phyloP scores from a whole-genome alignment of 2,113 vertebrate genomes.

The Lepus timidus region DNA sequence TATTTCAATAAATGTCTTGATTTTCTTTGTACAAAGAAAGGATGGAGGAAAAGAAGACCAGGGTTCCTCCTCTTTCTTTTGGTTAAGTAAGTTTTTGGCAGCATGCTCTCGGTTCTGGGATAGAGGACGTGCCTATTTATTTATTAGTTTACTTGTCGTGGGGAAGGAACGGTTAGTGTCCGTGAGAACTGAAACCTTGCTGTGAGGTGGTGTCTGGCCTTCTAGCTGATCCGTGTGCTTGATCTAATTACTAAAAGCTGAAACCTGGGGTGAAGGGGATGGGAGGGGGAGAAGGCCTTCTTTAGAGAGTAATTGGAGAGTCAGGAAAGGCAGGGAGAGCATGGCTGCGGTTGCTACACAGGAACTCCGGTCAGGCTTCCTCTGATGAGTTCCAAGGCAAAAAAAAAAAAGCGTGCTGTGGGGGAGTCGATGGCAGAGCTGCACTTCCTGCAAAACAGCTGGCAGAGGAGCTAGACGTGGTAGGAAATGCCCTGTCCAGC shows the following conservation, averaged over 20 bases:
- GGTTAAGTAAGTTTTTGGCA: constrained; percentile 75
- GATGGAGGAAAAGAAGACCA: background rate
- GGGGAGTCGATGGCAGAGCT: background rate
- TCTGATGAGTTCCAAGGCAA: background rate
- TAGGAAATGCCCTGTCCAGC: constrained; percentile 41
- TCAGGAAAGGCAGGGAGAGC: constrained; percentile 14
- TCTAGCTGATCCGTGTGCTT: constrained; percentile 52
- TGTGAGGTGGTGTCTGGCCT: constrained; percentile 65
- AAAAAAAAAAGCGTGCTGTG: background rate
- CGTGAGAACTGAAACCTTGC: constrained; percentile 48
- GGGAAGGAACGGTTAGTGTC: constrained; percentile 66
- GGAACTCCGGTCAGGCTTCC: constrained; percentile 8
- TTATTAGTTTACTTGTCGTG: constrained; percentile 9
- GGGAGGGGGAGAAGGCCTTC: constrained; percentile 8
- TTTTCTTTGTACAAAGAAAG: constrained; percentile 68
- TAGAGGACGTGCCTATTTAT: background rate
- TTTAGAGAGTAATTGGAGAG: constrained; percentile 62
- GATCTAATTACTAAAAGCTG: constrained; percentile 34
- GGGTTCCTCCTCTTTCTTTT: constrained; percentile 74
- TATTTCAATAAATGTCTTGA: constrained; percentile 69
- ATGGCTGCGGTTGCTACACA: constrained; percentile 16
- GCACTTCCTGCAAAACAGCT: background rate
- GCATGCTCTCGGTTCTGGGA: background rate
- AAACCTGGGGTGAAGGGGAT: background rate
- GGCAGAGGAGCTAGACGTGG: background rate